phyloP scores from a whole-genome alignment of 2,797 vertebrate genomes.

The Etheostoma nigrum region DNA sequence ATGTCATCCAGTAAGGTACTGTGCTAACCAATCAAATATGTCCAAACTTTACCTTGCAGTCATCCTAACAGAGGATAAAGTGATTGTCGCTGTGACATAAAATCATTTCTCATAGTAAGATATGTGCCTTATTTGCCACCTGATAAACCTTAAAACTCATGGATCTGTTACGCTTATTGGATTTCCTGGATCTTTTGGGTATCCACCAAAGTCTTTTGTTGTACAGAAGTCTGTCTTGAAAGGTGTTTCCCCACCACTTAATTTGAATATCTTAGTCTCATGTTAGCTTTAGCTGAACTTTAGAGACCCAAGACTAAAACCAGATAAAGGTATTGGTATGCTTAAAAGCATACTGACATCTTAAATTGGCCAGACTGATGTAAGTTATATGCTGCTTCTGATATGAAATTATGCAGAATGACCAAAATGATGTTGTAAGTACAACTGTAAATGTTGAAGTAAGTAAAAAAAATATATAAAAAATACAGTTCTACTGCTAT shows the following conservation, averaged over 20 bases:
- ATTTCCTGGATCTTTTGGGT: not conserved
- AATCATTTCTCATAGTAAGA: not conserved
- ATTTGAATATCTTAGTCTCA: not conserved
- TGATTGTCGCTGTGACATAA: no score
- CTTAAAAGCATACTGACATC: slow-evolving; percentile 2
- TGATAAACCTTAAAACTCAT: not conserved
- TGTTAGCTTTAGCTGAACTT: not conserved
- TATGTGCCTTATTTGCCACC: not conserved
- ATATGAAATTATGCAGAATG: not conserved
- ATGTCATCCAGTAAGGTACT: no score
- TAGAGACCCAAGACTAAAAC: not conserved
- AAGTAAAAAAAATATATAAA: not conserved
- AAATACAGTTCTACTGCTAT: not conserved
- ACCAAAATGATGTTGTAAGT: not conserved
- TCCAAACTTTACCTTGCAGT: no score
- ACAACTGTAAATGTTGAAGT: not conserved
- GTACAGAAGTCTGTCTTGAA: not conserved
- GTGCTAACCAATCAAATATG: no score
- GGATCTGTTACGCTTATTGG: not conserved
- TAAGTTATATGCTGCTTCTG: not conserved
- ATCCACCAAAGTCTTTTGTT: not conserved
- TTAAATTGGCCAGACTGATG: not conserved
- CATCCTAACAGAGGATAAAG: no score
- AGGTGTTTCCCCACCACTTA: not conserved
- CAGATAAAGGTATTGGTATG: not conserved